These are phyloP conservation scores for Pseudococcus viburni DNA, from an alignment of 2,888 invertebrate species.

Conservation along the genomic window DNA sequence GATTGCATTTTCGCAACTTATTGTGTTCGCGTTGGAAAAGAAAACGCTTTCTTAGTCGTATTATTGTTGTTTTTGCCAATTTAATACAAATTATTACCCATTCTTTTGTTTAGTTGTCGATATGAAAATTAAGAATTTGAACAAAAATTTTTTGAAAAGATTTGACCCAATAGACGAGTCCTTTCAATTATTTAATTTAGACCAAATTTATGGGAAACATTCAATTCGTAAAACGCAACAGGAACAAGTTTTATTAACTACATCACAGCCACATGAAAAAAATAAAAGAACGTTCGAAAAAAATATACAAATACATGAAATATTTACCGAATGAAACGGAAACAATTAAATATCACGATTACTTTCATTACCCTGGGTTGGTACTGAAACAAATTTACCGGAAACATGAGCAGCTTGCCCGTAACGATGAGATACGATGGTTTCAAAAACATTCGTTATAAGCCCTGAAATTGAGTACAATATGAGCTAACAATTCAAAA, in stretches of 20 bases:
- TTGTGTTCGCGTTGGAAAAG: slow-evolving; percentile 34
- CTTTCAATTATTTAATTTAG: background rate
- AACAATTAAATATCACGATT: slow-evolving; percentile 42
- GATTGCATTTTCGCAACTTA: slow-evolving; percentile 11
- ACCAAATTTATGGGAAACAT: background rate
- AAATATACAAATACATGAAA: background rate
- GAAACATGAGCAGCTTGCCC: slow-evolving; percentile 56
- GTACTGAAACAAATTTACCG: background rate
- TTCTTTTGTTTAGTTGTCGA: background rate
- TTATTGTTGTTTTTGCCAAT: slow-evolving; percentile 41
- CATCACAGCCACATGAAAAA: slow-evolving; percentile 22
- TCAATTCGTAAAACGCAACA: slow-evolving; percentile 8
- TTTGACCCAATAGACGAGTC: no score
- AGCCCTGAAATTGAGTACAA: slow-evolving; percentile 11
- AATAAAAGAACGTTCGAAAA: slow-evolving; percentile 10
- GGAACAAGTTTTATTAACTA: slow-evolving; percentile 39
- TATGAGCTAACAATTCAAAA: background rate
- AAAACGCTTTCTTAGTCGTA: slow-evolving; percentile 50
- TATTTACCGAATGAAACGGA: background rate
- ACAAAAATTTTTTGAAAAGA: no score
- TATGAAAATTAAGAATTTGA: no score
- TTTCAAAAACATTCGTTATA: slow-evolving; percentile 49
- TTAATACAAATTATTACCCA: slow-evolving; percentile 33
- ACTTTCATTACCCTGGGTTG: background rate
- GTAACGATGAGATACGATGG: slow-evolving; percentile 2